Evolutionary conservation across 2,113 vertebrate species (phyloP), one percentile per base, ranked within the genome.

Genomic region (Ciconia maguari): DNA sequence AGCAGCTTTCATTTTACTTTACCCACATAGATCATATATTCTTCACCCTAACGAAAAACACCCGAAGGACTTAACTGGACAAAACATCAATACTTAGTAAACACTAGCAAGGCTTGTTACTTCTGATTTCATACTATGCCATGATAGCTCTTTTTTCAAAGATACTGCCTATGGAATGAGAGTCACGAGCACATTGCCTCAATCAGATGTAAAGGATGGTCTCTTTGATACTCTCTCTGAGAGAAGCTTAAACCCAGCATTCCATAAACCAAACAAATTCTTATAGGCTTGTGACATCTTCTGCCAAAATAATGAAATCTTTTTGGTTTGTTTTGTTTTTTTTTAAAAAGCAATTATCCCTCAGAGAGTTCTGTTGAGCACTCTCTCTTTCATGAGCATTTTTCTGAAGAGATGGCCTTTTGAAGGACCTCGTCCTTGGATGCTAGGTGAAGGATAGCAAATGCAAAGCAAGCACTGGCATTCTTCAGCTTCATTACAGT

Each of bases 401-500:
- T 93, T 68, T 93, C 41, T 68, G 69, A 90, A 15, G 48, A 48
- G 72, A 11, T 22, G 75, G 21, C 30, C 48, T 89, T 76, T 68
- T 42, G 57, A 46, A 83, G 57, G 25, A 30, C 36, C n/a, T 93
- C 0, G 4, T 91, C 89, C 69, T 58, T 81, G 80, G 60, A 27
- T 49, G 69, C 57, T 36, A 54, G 80, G 41, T 84, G 87, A 90
- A 94, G 77, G 80, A 49, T 34, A 58, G 81, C 60, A 83, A 92
- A 91, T 65, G 72, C 83, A 91, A 69, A 87, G 61, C 55, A 83
- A 89, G 48, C 48, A 13, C 41, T 61, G 86, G 30, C 48, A 8
- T 69, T 89, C 57, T 68, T 83, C 86, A 89, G 88, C 61, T 94
- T 92, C 57, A 10, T 91, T 95, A 87, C 71, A 41, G 84, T 76